Conservation (phyloP, 2,113 vertebrate species). For the Gymnocephalus cernua region DNA sequence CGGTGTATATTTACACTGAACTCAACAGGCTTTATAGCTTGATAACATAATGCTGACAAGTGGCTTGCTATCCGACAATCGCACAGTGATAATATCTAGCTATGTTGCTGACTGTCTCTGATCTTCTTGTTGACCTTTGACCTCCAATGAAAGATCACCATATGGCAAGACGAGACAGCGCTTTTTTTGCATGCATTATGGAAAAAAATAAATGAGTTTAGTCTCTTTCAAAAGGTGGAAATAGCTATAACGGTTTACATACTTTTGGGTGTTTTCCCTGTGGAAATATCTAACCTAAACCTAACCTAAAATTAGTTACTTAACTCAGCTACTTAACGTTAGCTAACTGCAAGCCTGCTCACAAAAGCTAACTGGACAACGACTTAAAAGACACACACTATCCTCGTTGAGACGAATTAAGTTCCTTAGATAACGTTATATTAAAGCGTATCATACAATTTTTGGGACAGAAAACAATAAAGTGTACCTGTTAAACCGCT, state of each 20-base stretch:
- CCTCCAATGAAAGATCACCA: background rate
- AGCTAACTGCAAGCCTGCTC: slow-evolving; percentile 25
- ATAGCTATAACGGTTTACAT: too few species aligned
- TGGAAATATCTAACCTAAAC: background rate
- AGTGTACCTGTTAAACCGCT: slow-evolving; percentile 34
- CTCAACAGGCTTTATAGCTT: background rate
- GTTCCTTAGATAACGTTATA: background rate
- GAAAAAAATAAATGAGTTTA: background rate
- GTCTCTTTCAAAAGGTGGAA: background rate
- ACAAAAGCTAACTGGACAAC: background rate
- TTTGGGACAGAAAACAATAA: rapidly evolving
- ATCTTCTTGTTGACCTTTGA: background rate
- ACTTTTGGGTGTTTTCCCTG: background rate
- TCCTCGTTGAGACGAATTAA: background rate
- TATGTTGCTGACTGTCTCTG: background rate
- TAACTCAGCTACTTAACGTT: slow-evolving; percentile 1
- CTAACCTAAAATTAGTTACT: background rate
- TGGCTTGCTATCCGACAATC: too few species aligned
- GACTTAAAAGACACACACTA: background rate
- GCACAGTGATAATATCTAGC: background rate
- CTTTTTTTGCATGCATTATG: too few species aligned
- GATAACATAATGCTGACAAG: slow-evolving; percentile 3
- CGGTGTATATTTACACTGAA: background rate
- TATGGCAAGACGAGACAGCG: background rate
- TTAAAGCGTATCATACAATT: rapidly evolving